Conservation (phyloP, 2,888 invertebrate species). For the Pedicia rivosa region DNA sequence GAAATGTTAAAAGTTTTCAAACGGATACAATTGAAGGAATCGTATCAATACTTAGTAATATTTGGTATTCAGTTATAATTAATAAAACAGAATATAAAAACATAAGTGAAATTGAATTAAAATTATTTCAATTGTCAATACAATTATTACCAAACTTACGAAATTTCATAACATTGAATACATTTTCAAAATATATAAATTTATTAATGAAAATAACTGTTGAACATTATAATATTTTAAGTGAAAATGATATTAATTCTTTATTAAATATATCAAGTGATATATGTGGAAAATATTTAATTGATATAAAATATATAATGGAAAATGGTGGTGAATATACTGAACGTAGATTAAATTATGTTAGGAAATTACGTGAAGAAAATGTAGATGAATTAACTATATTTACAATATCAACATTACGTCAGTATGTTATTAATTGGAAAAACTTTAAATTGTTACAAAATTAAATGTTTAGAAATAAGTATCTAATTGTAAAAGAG, state of each 20-base stretch:
- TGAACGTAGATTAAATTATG: no score
- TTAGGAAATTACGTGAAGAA: no score
- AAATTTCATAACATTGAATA: constrained; percentile 20
- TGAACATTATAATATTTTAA: constrained; percentile 15
- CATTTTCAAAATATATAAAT: constrained; percentile 22
- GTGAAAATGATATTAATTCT: constrained; percentile 16
- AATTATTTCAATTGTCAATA: constrained; percentile 20
- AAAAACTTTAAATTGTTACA: no score
- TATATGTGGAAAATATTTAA: constrained; percentile 18
- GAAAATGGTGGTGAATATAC: constrained; percentile 19
- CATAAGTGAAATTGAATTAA: constrained; percentile 18
- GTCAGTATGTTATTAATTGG: constrained; percentile 16
- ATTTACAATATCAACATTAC: constrained; percentile 12
- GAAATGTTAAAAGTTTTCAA: constrained; percentile 25
- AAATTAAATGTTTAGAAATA: no score
- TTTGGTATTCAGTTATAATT: constrained; percentile 25
- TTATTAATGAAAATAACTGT: constrained; percentile 21
- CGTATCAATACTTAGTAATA: constrained; percentile 25
- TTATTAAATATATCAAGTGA: constrained; percentile 21
- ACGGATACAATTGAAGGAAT: constrained; percentile 28
- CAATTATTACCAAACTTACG: constrained; percentile 21
- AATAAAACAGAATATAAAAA: constrained; percentile 19
- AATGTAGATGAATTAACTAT: constrained; percentile 9
- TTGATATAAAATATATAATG: constrained; percentile 18
- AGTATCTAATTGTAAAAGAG: no score